These are phyloP conservation scores for Hypena proboscidalis DNA, from an alignment of 2,888 invertebrate species.

Conservation along the genomic window DNA sequence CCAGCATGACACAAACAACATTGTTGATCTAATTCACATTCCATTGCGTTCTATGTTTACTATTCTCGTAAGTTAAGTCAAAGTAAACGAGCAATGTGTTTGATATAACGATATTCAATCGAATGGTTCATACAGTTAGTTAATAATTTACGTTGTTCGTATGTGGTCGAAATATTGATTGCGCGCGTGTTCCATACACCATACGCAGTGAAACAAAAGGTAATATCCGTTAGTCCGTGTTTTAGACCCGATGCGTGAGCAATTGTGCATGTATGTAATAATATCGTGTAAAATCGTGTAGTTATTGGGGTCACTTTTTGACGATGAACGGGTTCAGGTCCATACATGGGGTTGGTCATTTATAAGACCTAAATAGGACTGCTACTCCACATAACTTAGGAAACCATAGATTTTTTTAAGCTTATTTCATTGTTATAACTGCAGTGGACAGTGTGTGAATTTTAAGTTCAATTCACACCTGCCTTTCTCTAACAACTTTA, in stretches of 20 bases:
- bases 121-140: slow-evolving; percentile 49
- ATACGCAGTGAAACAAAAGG: slow-evolving; percentile 34
- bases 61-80: slow-evolving; percentile 17
- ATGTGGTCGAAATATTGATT: slow-evolving; percentile 36
- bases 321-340: too few relatives aligned
- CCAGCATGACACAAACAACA: slow-evolving; percentile 1
- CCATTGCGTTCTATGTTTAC: slow-evolving; percentile 27
- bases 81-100: slow-evolving; percentile 18
- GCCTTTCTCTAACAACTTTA: too few relatives aligned
- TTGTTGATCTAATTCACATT: slow-evolving; percentile 24
- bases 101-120: slow-evolving; percentile 33
- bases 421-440: too few relatives aligned
- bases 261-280: too few relatives aligned
- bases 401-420: too few relatives aligned
- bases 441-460: too few relatives aligned
- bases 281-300: too few relatives aligned
- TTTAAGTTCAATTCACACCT: too few relatives aligned
- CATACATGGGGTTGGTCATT: too few relatives aligned
- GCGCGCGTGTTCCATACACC: slow-evolving; percentile 32
- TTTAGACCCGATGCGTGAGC: slow-evolving; percentile 17
- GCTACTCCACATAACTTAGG: too few relatives aligned
- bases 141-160: slow-evolving; percentile 47
- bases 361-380: too few relatives aligned
- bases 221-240: slow-evolving; percentile 30
- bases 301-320: too few relatives aligned